Percentiles rank a stretch among this genome's conserved stretches.
phyloP scores from a whole-genome alignment of 2,797 vertebrate species.

The Pyrocephalus nanus region DNA sequence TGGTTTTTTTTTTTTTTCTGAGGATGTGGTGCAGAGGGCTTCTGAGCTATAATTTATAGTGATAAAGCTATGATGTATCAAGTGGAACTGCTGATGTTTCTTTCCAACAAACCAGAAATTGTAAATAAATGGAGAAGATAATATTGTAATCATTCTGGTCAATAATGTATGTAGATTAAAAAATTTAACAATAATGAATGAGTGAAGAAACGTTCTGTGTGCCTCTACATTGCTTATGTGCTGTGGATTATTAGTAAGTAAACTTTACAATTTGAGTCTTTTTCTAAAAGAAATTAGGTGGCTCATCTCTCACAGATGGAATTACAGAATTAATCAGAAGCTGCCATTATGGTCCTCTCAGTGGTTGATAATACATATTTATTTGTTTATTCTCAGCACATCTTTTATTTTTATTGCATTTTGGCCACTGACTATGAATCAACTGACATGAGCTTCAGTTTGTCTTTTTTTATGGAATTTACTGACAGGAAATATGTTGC shows the following conservation, averaged over 20 bases:
- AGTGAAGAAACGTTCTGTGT: background rate
- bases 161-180: background rate
- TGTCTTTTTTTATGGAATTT: background rate
- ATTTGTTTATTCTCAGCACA: constrained; percentile 14
- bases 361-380: background rate
- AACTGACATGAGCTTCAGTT: background rate
- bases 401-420: background rate
- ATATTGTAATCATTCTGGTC: background rate
- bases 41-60: background rate
- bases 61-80: background rate
- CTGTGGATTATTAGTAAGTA: background rate
- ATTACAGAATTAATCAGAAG: constrained; percentile 7
- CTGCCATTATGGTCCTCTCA: background rate
- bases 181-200: background rate
- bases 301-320: background rate
- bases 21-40: background rate
- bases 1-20: background rate
- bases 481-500: background rate
- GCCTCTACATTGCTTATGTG: background rate
- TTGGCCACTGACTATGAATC: background rate
- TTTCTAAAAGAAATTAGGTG: background rate
- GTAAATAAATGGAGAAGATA: background rate
- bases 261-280: background rate
- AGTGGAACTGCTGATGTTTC: background rate
- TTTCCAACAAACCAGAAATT: background rate